Percentiles rank a stretch among this genome's conserved stretches.
Evolutionary conservation across 1,140 invertebrate species (phyloP).

Genomic region (Orius laevigatus): DNA sequence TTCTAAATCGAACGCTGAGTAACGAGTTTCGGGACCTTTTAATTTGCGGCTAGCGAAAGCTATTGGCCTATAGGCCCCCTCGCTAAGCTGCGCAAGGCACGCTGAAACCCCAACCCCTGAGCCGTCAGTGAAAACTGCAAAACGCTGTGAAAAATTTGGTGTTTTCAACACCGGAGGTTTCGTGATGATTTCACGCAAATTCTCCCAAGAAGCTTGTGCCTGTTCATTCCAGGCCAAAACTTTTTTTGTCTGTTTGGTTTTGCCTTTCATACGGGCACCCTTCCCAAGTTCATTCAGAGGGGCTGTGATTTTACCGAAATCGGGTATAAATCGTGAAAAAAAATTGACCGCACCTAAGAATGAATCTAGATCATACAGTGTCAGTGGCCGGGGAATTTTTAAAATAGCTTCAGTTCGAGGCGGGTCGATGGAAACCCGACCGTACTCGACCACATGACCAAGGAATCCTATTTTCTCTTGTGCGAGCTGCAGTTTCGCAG

Average conservation of each 20-base stretch:
- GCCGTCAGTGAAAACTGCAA: conserved; percentile 1
- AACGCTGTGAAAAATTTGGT: neutral
- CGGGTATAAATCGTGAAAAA: neutral
- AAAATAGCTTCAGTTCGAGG: neutral
- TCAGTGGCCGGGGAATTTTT: too few relatives aligned
- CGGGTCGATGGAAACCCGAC: neutral
- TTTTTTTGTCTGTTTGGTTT: too few relatives aligned
- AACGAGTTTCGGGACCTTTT: neutral
- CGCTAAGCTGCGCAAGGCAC: neutral
- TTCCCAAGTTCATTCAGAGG: conserved; percentile 1
- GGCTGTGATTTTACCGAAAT: neutral
- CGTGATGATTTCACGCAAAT: conserved; percentile 3
- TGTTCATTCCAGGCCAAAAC: neutral
- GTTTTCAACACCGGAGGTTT: neutral
- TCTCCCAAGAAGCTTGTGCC: neutral
- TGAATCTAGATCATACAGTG: too few relatives aligned
- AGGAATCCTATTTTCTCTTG: neutral
- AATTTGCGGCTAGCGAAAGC: conserved; percentile 1
- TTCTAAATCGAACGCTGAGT: neutral
- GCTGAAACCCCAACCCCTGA: conserved; percentile 1
- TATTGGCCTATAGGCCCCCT: neutral
- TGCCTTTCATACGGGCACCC: too few relatives aligned
- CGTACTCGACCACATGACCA: neutral
- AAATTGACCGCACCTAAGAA: too few relatives aligned
- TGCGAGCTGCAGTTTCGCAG: neutral